A percentile compares a stretch with the other conserved stretches of the same genome.
These are phyloP conservation scores for Aurelia coerulea DNA, from an alignment of 30 jellyfish, hydroid and myxozoan genomes.

Conservation along the genomic window DNA sequence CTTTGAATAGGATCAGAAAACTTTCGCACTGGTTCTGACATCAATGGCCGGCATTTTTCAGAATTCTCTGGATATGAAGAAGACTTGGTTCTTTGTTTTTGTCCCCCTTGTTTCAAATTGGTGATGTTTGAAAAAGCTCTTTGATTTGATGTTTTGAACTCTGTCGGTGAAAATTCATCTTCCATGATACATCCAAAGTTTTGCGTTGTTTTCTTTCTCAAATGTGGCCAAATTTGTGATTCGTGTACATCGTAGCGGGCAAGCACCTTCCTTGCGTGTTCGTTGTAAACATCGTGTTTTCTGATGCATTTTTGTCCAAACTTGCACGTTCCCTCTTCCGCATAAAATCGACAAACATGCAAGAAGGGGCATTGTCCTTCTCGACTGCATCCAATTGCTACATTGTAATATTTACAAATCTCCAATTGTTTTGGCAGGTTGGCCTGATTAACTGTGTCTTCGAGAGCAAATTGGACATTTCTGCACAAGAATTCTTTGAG, in stretches of 20 bases:
- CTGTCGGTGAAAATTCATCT: neutral
- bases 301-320: conserved; percentile 94
- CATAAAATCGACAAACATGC: conserved; percentile 90
- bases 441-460: conserved; percentile 64
- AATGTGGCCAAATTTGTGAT: conserved; percentile 14
- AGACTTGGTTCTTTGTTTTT: conserved; percentile 30
- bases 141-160: neutral
- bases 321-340: conserved; percentile 91
- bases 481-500: conserved; percentile 85
- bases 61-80: neutral
- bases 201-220: conserved; percentile 30
- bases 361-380: conserved; percentile 84
- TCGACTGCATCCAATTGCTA: conserved; percentile 94
- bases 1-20: conserved; percentile 28
- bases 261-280: conserved; percentile 65
- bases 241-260: conserved; percentile 67
- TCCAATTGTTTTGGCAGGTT: conserved; percentile 86
- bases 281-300: conserved; percentile 68
- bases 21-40: neutral
- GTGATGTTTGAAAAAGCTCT: neutral
- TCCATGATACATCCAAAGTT: neutral
- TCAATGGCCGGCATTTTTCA: neutral
- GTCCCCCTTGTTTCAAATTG: neutral
- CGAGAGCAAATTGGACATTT: conserved; percentile 87
- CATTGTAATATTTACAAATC: conserved; percentile 91